Evolutionary conservation across 1,140 invertebrate genomes (phyloP), one percentile per base, ranked within the genome.

Genomic region (Aradophagus sp.): DNA sequence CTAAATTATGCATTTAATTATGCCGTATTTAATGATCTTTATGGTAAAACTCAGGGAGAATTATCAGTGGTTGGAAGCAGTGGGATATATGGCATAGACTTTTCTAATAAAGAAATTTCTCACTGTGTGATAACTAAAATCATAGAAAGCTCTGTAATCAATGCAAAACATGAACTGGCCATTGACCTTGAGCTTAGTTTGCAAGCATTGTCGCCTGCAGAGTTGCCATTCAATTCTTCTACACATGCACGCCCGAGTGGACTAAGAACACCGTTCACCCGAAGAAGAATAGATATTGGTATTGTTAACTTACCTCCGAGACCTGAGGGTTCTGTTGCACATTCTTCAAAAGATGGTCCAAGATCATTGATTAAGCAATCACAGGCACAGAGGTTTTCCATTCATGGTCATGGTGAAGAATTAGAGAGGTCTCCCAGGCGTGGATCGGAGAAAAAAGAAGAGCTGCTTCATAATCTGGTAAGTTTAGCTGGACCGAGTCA

Each of bases 121-220:
- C 36, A 42, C 26, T 55, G 48, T 39, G 48, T 55, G 38, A 31
- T 55, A 15, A 34, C 35, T 42, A 32, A 42, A 42, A 55, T 55
- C 12, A 55, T 42, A 27, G 36, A 55, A 42, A 55, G 15, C 26
- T 55, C 50, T 55, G 50, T 55, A 55, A 55, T 55, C 50, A 55
- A 55, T 16, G 20, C 16, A 42, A 16, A 55, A 6, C 27, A 42
- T 55, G 17, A 55, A 55, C 36, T 55, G 38, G 1, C 27, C 36
- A 42, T 42, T 55, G 50, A 55, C 19, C 50, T 27, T 55, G 50
- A 41, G 50, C 50, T 47, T 47, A 27, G 11, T 47, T 23, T 23
- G 4, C 20, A 5, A 52, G 50, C 15, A 52, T 52, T 52, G 34
- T 52, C 34, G 31, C 47, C 35, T 38, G 17, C 19, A 13, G 15